These are phyloP conservation scores for Sarcophaga carnaria DNA, from an alignment of 2,888 invertebrate species.

Conservation along the genomic window DNA sequence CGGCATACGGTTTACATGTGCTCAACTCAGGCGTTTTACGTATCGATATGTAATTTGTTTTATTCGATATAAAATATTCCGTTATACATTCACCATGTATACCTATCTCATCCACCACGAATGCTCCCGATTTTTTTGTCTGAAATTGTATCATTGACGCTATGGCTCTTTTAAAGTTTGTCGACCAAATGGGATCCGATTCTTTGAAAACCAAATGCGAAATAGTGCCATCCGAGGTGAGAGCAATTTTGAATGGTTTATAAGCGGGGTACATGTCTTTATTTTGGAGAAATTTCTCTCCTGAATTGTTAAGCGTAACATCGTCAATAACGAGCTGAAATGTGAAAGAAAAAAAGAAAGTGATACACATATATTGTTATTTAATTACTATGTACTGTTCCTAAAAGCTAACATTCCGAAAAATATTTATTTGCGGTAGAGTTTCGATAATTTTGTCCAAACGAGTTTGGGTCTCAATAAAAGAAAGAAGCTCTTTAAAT, in stretches of 20 bases:
- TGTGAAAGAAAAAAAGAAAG: not conserved
- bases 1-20: conserved; percentile 79
- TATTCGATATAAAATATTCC: conserved; percentile 82
- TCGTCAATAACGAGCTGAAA: conserved; percentile 81
- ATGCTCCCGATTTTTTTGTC: conserved; percentile 80
- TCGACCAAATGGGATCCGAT: conserved; percentile 85
- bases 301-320: conserved; percentile 80
- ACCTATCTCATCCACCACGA: conserved; percentile 83
- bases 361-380: no score
- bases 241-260: conserved; percentile 80
- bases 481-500: no score
- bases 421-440: no score
- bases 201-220: conserved; percentile 80
- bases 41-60: conserved; percentile 80
- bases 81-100: conserved; percentile 84
- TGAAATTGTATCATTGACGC: conserved; percentile 86
- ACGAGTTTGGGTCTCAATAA: no score
- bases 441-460: no score
- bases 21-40: conserved; percentile 81
- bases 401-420: no score
- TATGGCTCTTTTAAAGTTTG: conserved; percentile 87
- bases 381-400: no score
- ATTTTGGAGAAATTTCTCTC: conserved; percentile 81
- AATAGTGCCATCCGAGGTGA: conserved; percentile 79
- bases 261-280: conserved; percentile 82